Evolutionary conservation across 2,797 vertebrate genomes (phyloP), one percentile per base, ranked within the genome.

Genomic region (Heteromormyrus szaboi): DNA sequence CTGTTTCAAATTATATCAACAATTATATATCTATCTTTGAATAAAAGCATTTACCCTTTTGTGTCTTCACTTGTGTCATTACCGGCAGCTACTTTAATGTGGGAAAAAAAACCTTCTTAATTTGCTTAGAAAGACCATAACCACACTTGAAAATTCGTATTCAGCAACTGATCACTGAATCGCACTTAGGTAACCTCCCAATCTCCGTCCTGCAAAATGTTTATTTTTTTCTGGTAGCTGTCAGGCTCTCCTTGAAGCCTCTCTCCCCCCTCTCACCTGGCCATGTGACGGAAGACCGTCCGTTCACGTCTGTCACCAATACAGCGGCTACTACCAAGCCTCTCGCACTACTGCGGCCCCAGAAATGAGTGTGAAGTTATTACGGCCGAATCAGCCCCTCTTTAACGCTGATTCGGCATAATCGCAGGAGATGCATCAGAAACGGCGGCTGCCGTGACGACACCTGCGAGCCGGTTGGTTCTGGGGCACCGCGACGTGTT

Each of bases 301-400:
- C 92, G 89, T 90, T 89, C 90, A 86, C 85, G 94, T 92, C 93
- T 91, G 89, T 95, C 92, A 93, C 46, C 22, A 86, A 89, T 54
- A 54, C 37, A 81, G 91, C 92, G 93, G 91, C 93, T 94, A 94
- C 91, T 93, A 89, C 14, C 17, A 56, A 89, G 93, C 90, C 92
- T 89, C 90, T 54, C 89, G 51, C 79, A 11, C n/a, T 29, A 86
- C 25, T 53, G 5, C 3, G 4, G 29, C 50, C 9, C 50, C 17
- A 9, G 72, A 79, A 79, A 79, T 44, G 37, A 79, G 37, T 44
- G 72, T 0, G 72, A n/a, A 44, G 72, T 79, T 79, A 79, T 79
- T 79, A 44, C 0, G 37, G 11, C 17, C 6, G 7, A 44, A 79
- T 79, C 19, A 19, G 6, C 68, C 14, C 33, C 68, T 0, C 37